Percentiles rank a stretch among this genome's conserved stretches.
Conservation (phyloP, 2,113 vertebrate species). For the Corythornis cristatus region DNA sequence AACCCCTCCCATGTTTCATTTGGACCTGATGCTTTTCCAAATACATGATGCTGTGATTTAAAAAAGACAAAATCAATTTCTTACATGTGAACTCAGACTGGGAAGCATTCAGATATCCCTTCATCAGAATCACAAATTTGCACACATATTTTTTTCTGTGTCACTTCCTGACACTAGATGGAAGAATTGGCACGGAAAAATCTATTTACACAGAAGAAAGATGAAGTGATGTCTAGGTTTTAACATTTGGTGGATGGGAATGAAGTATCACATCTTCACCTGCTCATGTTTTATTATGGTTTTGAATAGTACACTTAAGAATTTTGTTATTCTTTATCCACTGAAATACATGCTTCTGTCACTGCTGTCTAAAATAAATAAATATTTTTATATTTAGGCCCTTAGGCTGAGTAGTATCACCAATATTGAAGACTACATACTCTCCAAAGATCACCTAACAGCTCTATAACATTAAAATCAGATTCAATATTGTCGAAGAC, state of each 20-base stretch:
- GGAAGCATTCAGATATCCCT: not conserved
- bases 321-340: not conserved
- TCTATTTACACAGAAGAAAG: not conserved
- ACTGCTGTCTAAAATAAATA: not conserved
- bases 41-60: not conserved
- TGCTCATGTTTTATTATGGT: not conserved
- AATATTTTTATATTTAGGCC: too few relatives aligned
- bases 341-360: not conserved
- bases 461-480: not conserved
- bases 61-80: not conserved
- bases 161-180: not conserved
- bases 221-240: not conserved
- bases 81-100: not conserved
- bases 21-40: not conserved
- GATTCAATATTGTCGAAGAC: not conserved
- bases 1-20: not conserved
- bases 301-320: not conserved
- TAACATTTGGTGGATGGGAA: not conserved
- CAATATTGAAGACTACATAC: not conserved
- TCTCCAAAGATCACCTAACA: not conserved
- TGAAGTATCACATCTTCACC: not conserved
- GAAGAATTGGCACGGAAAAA: not conserved
- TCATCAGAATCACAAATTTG: not conserved
- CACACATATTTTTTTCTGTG: not conserved
- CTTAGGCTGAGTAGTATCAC: not conserved